Percentiles rank a stretch among this genome's conserved stretches.
Evolutionary conservation across 2,888 invertebrate species (phyloP).

Genomic region (Carpatolechia fugitivella): DNA sequence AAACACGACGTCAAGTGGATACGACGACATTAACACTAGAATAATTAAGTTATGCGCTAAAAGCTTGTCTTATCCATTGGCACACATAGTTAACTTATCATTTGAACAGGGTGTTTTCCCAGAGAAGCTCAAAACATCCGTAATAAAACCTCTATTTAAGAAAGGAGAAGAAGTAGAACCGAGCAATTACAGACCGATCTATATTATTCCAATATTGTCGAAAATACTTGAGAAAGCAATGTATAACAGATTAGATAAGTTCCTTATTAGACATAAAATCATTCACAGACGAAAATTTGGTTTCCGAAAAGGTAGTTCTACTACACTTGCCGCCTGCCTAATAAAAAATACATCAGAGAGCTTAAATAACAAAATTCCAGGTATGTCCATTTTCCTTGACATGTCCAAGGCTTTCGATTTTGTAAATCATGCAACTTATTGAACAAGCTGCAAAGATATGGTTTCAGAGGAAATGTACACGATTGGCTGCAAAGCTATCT

Average conservation of each 20-base stretch:
- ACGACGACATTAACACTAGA: too few relatives aligned
- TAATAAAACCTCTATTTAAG: neutral
- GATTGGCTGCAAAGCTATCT: neutral
- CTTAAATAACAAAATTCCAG: neutral
- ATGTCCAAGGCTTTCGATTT: conserved; percentile 4
- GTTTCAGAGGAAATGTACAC: neutral
- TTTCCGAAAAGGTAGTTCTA: neutral
- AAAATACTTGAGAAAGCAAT: conserved; percentile 12
- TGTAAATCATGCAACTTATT: neutral
- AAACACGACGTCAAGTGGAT: too few relatives aligned
- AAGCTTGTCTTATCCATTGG: too few relatives aligned
- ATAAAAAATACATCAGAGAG: neutral
- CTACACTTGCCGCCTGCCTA: neutral
- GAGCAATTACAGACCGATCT: conserved; percentile 11
- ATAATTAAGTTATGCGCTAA: too few relatives aligned
- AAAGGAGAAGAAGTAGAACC: neutral
- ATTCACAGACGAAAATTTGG: neutral
- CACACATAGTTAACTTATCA: neutral
- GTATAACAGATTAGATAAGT: neutral
- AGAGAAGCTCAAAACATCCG: neutral
- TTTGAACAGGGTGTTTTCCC: neutral
- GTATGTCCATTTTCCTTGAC: neutral
- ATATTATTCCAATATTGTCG: conserved; percentile 10
- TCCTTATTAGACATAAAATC: neutral
- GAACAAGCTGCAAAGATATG: neutral